Evolutionary conservation across 2,113 vertebrate genomes (phyloP).

Genomic region (Tragelaphus scriptus): DNA sequence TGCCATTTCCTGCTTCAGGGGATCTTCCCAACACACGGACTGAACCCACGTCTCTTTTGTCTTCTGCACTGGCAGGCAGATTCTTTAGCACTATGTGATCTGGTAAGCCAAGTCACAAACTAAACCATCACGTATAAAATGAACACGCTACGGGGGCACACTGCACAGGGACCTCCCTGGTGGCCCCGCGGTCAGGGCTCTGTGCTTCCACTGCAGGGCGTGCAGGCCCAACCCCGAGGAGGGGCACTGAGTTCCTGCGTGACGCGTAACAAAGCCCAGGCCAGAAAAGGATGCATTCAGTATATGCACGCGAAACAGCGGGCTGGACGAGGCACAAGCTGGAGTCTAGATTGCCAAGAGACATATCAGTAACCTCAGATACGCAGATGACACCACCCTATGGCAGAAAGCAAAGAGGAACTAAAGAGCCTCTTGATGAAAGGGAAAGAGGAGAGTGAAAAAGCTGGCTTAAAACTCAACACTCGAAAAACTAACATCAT

Average conservation of each 20-base stretch:
- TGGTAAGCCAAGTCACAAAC: background rate
- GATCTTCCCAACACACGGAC: background rate
- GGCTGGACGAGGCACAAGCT: background rate
- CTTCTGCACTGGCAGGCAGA: background rate
- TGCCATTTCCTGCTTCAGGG: background rate
- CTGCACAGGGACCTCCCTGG: fast-evolving
- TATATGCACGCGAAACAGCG: background rate
- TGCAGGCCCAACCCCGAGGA: fast-evolving
- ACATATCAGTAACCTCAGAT: background rate
- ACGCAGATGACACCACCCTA: background rate
- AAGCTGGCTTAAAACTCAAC: background rate
- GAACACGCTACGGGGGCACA: fast-evolving
- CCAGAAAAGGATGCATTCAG: background rate
- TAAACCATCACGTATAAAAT: background rate
- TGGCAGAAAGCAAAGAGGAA: background rate
- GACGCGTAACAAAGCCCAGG: background rate
- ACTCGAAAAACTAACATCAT: background rate
- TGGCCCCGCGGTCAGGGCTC: background rate
- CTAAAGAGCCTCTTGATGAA: background rate
- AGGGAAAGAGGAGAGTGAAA: background rate
- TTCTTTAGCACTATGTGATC: background rate
- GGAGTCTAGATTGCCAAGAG: background rate
- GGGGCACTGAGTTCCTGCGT: background rate
- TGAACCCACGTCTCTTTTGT: background rate
- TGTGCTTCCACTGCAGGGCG: background rate